Percentiles rank a stretch among this genome's conserved stretches.
Evolutionary conservation across 2,888 invertebrate genomes (phyloP).

Genomic region (Willowsia nigromaculata): DNA sequence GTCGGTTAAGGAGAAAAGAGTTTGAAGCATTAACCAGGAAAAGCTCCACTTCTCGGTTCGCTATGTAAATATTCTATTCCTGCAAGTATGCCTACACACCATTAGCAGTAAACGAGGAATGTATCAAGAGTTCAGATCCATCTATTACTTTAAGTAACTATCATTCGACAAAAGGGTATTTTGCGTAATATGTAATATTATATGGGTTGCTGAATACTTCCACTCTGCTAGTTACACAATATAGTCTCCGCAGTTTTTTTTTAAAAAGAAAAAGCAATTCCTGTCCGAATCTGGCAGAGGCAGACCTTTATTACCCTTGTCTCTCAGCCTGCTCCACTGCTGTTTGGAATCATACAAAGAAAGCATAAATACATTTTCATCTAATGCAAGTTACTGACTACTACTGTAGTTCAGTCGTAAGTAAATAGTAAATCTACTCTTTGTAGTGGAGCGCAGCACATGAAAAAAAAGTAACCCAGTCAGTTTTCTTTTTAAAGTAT

Average conservation of each 20-base stretch:
- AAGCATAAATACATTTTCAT: not conserved
- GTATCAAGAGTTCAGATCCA: not conserved
- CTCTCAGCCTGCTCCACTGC: not conserved
- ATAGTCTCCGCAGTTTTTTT: not conserved
- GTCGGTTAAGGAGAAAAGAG: not conserved
- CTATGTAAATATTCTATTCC: not conserved
- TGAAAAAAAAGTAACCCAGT: not conserved
- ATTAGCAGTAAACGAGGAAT: not conserved
- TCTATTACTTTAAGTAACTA: not conserved
- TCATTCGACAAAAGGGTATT: not conserved
- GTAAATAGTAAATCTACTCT: not conserved
- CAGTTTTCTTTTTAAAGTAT: slow-evolving; percentile 18
- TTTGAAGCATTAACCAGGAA: slow-evolving; percentile 22
- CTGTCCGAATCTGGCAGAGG: not conserved
- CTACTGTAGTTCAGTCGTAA: not conserved
- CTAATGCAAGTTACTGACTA: not conserved
- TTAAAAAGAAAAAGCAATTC: not conserved
- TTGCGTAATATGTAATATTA: slow-evolving; percentile 2
- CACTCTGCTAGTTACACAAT: not conserved
- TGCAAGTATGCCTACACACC: not conserved
- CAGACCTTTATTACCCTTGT: not conserved
- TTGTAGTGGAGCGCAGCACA: not conserved
- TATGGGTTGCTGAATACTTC: slow-evolving; percentile 9
- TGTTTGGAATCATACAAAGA: not conserved
- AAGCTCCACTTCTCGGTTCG: not conserved